A percentile compares a stretch with the other conserved stretches of the same genome.
phyloP scores from a whole-genome alignment of 1,140 invertebrate species.

The Tribolium madens region DNA sequence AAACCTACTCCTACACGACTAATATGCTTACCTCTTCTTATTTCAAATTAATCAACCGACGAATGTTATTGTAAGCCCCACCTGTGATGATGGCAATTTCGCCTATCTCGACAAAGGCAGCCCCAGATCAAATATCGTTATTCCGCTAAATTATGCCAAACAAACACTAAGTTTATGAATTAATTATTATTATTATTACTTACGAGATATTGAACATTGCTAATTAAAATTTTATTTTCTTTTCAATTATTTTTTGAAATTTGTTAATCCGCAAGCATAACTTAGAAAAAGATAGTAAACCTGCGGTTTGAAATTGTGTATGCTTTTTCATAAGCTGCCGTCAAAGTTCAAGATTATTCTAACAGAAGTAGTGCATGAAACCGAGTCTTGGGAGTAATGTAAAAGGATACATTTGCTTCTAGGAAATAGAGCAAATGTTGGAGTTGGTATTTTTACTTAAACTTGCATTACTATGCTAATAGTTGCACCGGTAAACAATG shows the following conservation, averaged over 20 bases:
- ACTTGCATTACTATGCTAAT: background rate
- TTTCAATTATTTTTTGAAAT: too few species aligned
- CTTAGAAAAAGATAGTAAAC: too few species aligned
- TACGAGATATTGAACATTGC: too few species aligned
- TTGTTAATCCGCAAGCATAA: too few species aligned
- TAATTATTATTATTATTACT: too few species aligned
- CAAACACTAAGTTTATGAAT: too few species aligned
- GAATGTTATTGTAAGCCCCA: conserved; percentile 6
- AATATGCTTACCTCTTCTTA: conserved; percentile 28
- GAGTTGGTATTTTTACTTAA: background rate
- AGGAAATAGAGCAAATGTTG: background rate
- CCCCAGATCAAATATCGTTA: background rate
- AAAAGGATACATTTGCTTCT: background rate
- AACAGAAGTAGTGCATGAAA: background rate
- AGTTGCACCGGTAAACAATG: background rate
- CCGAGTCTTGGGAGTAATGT: background rate
- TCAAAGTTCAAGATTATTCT: background rate
- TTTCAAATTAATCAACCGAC: conserved; percentile 19
- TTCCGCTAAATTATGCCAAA: background rate
- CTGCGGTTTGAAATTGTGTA: too few species aligned
- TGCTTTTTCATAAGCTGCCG: background rate
- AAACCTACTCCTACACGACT: conserved; percentile 7
- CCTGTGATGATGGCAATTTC: conserved; percentile 3
- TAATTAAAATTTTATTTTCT: too few species aligned
- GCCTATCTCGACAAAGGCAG: background rate